Percentiles rank a stretch among this genome's conserved stretches.
phyloP scores from a whole-genome alignment of 2,113 vertebrate species.

The Oncorhynchus masou region DNA sequence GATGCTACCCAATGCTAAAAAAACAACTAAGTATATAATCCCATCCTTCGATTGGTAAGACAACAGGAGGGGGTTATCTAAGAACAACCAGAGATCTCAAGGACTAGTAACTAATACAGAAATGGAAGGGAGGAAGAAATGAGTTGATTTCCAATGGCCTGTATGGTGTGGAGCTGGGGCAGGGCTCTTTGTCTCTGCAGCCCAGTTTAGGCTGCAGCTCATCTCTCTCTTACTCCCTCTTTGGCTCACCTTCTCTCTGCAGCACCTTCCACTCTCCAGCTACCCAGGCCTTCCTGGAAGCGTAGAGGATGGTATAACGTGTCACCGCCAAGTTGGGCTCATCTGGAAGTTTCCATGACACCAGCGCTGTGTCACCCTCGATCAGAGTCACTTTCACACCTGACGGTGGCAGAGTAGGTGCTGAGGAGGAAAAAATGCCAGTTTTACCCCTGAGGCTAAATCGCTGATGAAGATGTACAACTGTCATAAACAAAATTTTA shows the following conservation, averaged over 20 bases:
- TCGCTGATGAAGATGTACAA: neutral
- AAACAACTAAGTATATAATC: neutral
- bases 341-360: slow-evolving; percentile 93
- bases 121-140: slow-evolving; percentile 34
- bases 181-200: neutral
- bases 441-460: neutral
- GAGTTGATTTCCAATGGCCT: slow-evolving; percentile 53
- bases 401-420: slow-evolving; percentile 83
- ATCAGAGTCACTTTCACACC: slow-evolving; percentile 92
- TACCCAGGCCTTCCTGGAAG: slow-evolving; percentile 88
- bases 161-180: slow-evolving; percentile 23
- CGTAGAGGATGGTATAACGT: slow-evolving; percentile 89
- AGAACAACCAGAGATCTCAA: slow-evolving; percentile 20
- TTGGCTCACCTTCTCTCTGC: slow-evolving; percentile 86
- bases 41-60: slow-evolving; percentile 21
- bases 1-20: neutral
- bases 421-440: slow-evolving; percentile 60
- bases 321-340: slow-evolving; percentile 81
- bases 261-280: slow-evolving; percentile 92
- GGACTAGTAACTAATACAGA: slow-evolving; percentile 20
- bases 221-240: neutral
- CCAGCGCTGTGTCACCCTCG: slow-evolving; percentile 88
- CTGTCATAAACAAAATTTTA: neutral
- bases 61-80: slow-evolving; percentile 26
- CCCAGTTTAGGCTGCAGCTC: neutral